phyloP scores from a whole-genome alignment of 1,140 invertebrate genomes.

The Megalopta genalis region DNA sequence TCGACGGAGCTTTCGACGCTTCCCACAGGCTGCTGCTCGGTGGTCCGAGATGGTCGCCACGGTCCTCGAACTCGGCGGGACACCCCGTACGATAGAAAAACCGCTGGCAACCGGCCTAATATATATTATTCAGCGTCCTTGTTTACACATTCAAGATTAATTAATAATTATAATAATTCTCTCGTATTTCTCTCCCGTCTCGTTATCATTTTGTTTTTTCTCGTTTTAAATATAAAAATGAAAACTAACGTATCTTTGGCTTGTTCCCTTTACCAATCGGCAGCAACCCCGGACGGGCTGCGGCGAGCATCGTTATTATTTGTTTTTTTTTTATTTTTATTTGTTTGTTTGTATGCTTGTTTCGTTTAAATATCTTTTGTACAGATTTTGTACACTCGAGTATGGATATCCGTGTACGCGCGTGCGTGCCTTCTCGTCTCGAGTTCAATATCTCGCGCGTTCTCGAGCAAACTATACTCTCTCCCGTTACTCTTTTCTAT shows the following conservation, averaged over 20 bases:
- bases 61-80: slow-evolving; percentile 19
- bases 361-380: slow-evolving; percentile 71
- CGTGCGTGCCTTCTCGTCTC: slow-evolving; percentile 63
- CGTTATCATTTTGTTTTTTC: slow-evolving; percentile 64
- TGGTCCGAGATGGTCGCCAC: neutral
- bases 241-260: slow-evolving; percentile 81
- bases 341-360: slow-evolving; percentile 45
- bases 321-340: slow-evolving; percentile 57
- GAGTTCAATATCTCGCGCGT: slow-evolving; percentile 36
- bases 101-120: slow-evolving; percentile 67
- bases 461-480: neutral
- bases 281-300: slow-evolving; percentile 69
- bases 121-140: slow-evolving; percentile 59
- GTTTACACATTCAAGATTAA: slow-evolving; percentile 60
- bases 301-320: slow-evolving; percentile 69
- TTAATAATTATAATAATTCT: slow-evolving; percentile 71
- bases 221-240: slow-evolving; percentile 80
- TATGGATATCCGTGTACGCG: slow-evolving; percentile 61
- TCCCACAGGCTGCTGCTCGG: neutral
- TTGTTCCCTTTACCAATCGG: slow-evolving; percentile 81
- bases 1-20: neutral
- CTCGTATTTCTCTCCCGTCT: slow-evolving; percentile 61
- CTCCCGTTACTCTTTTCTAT: neutral
- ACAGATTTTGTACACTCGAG: slow-evolving; percentile 76
- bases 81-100: slow-evolving; percentile 63